Conservation (phyloP, 2,113 vertebrate species). For the Eidolon helvum region DNA sequence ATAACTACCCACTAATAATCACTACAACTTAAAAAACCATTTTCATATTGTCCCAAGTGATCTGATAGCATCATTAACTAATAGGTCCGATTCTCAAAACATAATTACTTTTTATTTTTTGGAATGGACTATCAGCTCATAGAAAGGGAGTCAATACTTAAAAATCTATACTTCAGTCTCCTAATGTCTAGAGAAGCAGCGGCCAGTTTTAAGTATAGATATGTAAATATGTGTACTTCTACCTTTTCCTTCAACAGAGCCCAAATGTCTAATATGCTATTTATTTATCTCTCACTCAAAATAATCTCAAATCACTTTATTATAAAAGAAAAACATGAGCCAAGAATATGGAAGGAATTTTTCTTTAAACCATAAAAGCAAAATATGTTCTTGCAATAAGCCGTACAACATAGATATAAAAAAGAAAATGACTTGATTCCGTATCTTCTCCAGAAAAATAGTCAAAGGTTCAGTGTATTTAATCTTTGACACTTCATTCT, state of each 20-base stretch:
- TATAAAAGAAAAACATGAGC: neutral
- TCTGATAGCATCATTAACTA: neutral
- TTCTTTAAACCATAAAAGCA: neutral
- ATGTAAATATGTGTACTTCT: neutral
- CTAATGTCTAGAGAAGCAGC: neutral
- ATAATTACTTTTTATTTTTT: neutral
- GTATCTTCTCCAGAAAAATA: neutral
- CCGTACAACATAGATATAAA: neutral
- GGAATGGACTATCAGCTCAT: neutral
- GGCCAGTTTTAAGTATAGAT: conserved; percentile 7
- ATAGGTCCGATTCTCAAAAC: neutral
- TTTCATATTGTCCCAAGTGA: neutral
- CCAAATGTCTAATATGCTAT: neutral
- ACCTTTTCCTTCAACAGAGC: neutral
- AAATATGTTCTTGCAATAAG: neutral
- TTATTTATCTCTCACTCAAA: neutral
- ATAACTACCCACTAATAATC: neutral
- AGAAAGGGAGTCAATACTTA: neutral
- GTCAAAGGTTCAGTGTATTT: neutral
- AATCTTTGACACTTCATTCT: neutral
- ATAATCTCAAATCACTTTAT: neutral
- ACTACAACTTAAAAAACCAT: neutral
- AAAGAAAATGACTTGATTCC: neutral
- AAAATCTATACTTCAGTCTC: neutral
- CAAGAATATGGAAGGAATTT: neutral